These are phyloP conservation scores for Aphelinus certus DNA, from an alignment of 1,140 invertebrate species.

Conservation along the genomic window DNA sequence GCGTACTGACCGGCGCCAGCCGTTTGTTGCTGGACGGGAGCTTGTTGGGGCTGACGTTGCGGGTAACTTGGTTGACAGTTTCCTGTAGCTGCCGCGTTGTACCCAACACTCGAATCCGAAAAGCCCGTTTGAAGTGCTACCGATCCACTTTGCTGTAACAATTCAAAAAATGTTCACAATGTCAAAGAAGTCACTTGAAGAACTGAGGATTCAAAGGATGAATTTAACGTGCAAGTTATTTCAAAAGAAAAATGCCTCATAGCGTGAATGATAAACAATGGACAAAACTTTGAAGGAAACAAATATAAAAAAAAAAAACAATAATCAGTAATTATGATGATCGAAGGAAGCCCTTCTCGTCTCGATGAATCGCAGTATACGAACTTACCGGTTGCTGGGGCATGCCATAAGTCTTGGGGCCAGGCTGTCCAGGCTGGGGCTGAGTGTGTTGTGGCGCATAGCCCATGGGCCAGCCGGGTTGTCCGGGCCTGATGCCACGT, in stretches of 20 bases:
- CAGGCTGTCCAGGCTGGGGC: conserved; percentile 48
- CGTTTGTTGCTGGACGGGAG: conserved; percentile 35
- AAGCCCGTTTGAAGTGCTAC: conserved; percentile 65
- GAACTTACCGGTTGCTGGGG: conserved; percentile 59
- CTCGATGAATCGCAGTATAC: no score
- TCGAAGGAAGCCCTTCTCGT: no score
- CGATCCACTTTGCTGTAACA: conserved; percentile 60
- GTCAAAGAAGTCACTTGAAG: no score
- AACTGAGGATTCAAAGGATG: no score
- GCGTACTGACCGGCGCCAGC: not conserved
- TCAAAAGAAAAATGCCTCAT: no score
- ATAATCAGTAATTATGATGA: no score
- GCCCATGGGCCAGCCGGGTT: conserved; percentile 61
- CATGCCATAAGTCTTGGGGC: conserved; percentile 62
- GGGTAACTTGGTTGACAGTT: conserved; percentile 59
- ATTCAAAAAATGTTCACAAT: not conserved
- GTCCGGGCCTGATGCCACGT: conserved; percentile 60
- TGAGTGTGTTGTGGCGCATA: conserved; percentile 49
- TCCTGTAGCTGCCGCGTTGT: conserved; percentile 62
- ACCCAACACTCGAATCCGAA: conserved; percentile 59
- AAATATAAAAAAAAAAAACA: no score
- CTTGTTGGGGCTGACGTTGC: conserved; percentile 48
- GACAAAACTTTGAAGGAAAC: no score
- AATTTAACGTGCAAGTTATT: no score
- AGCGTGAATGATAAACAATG: no score